These are phyloP conservation scores for Dascyllus trimaculatus DNA, from an alignment of 2,113 vertebrate species.

Conservation along the genomic window DNA sequence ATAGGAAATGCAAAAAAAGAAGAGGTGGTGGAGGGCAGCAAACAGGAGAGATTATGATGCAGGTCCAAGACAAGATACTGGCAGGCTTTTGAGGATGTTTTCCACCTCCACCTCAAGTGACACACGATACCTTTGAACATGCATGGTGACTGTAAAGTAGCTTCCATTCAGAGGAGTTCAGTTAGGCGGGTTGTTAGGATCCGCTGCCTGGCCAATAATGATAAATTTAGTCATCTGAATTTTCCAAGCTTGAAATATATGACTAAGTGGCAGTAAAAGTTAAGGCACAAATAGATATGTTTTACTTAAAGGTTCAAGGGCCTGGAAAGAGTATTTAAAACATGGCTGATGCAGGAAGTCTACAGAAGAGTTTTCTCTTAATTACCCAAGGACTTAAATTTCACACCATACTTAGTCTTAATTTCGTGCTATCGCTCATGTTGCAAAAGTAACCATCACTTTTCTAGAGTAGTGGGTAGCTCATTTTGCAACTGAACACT, in stretches of 20 bases:
- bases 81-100: constrained; percentile 68
- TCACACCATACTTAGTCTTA: constrained; percentile 25
- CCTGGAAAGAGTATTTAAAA: constrained; percentile 2
- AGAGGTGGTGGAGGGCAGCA: constrained; percentile 30
- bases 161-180: constrained; percentile 40
- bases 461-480: constrained; percentile 38
- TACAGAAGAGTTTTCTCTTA: constrained; percentile 29
- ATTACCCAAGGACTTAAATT: constrained; percentile 30
- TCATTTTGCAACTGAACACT: constrained; percentile 68
- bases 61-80: constrained; percentile 31
- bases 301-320: constrained; percentile 14
- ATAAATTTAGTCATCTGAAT: constrained; percentile 49
- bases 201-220: constrained; percentile 40
- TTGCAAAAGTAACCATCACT: constrained; percentile 34
- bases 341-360: background rate
- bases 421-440: constrained; percentile 11
- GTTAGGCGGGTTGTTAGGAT: constrained; percentile 21
- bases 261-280: constrained; percentile 16
- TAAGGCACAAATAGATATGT: constrained; percentile 8
- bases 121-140: constrained; percentile 60
- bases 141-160: constrained; percentile 48
- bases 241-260: constrained; percentile 13
- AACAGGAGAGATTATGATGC: constrained; percentile 50
- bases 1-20: constrained; percentile 59
- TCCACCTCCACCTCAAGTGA: constrained; percentile 55